A percentile compares a stretch with the other conserved stretches of the same genome.
Evolutionary conservation across 2,888 invertebrate genomes (phyloP).

Genomic region (Lepidonotus clava): DNA sequence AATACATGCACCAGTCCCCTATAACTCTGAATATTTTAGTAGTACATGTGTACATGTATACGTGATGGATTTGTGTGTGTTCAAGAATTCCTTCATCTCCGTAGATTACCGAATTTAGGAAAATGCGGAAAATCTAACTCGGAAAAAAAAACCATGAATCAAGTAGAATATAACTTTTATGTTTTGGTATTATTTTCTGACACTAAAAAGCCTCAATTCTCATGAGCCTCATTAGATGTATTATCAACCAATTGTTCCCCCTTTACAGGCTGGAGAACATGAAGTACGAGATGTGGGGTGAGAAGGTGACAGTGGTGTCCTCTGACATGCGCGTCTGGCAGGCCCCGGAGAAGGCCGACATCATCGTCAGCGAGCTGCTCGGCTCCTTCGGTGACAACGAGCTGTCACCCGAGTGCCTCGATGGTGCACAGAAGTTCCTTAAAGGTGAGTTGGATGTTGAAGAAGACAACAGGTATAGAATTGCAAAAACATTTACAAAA

Average conservation of each 20-base stretch:
- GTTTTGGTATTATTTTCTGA: background rate
- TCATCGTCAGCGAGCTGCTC: constrained; percentile 96
- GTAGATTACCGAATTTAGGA: too few relatives aligned
- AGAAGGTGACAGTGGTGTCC: constrained; percentile 75
- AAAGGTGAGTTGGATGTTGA: constrained; percentile 77
- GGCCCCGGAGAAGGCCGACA: constrained; percentile 90
- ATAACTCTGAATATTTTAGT: too few relatives aligned
- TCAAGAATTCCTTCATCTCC: too few relatives aligned
- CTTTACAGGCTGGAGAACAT: constrained; percentile 76
- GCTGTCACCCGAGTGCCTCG: constrained; percentile 97
- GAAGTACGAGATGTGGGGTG: constrained; percentile 69
- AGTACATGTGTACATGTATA: too few relatives aligned
- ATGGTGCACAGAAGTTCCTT: constrained; percentile 93
- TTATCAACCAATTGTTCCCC: background rate
- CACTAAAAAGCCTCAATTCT: background rate
- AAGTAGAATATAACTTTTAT: background rate
- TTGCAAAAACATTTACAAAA: too few relatives aligned
- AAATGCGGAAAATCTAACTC: too few relatives aligned
- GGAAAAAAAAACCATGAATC: too few relatives aligned
- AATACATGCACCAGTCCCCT: too few relatives aligned
- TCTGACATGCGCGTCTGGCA: constrained; percentile 81
- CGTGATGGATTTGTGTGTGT: too few relatives aligned
- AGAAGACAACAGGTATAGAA: too few relatives aligned
- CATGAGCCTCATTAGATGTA: background rate
- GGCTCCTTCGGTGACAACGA: constrained; percentile 99